A percentile compares a stretch with the other conserved stretches of the same genome.
These are phyloP conservation scores for Dryococelus australis DNA, from an alignment of 2,888 invertebrate species.

Conservation along the genomic window DNA sequence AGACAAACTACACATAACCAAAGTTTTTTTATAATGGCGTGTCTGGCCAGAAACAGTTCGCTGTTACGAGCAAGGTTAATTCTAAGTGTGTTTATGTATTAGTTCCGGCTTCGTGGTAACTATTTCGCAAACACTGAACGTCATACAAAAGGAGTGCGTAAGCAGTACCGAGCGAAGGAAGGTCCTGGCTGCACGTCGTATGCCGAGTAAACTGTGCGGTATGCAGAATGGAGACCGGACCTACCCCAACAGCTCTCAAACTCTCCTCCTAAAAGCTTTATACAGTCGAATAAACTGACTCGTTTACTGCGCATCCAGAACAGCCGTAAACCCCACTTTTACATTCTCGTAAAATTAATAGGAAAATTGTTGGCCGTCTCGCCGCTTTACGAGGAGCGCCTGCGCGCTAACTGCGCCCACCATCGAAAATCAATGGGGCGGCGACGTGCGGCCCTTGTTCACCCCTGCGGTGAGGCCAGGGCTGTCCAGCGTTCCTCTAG, in stretches of 20 bases:
- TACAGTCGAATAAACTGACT: conserved; percentile 43
- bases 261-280: conserved; percentile 30
- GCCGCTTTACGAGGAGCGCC: neutral
- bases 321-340: conserved; percentile 47
- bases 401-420: neutral
- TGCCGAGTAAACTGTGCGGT: too few relatives aligned
- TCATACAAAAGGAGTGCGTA: too few relatives aligned
- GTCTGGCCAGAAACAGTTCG: too few relatives aligned
- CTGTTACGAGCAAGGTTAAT: too few relatives aligned
- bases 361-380: conserved; percentile 47
- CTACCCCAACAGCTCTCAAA: conserved; percentile 22
- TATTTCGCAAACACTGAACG: too few relatives aligned
- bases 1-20: too few relatives aligned
- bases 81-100: too few relatives aligned
- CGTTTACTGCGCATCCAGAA: conserved; percentile 46
- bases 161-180: too few relatives aligned
- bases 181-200: too few relatives aligned
- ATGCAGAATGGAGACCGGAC: neutral
- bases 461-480: neutral
- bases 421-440: conserved; percentile 12
- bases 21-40: too few relatives aligned
- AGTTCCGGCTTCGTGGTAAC: too few relatives aligned
- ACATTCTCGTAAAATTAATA: conserved; percentile 50
- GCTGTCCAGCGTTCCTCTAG: neutral
- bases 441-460: neutral